These are phyloP conservation scores for Eupithecia inturbata DNA, from an alignment of 2,888 invertebrate genomes.

Conservation along the genomic window DNA sequence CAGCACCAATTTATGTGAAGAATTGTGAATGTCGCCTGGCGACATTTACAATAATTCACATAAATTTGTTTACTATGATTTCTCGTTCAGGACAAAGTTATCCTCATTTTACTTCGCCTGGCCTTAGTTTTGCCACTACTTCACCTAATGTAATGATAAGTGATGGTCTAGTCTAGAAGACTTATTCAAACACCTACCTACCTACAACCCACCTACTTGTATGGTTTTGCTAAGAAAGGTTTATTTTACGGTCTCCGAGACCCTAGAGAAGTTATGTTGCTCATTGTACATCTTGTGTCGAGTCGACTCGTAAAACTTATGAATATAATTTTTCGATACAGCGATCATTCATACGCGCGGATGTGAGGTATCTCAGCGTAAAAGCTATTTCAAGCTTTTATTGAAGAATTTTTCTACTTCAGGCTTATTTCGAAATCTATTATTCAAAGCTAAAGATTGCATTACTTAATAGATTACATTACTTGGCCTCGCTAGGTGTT, in stretches of 20 bases:
- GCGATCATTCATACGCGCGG: constrained; percentile 30
- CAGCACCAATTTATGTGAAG: not conserved
- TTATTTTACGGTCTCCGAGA: not conserved
- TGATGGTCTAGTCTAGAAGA: not conserved
- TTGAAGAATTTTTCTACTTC: constrained; percentile 9
- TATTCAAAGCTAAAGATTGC: constrained; percentile 3
- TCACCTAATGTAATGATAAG: not conserved
- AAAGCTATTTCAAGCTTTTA: constrained; percentile 35
- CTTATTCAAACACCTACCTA: not conserved
- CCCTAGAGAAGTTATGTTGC: too few species aligned
- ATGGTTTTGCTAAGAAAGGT: not conserved
- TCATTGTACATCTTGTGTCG: not conserved
- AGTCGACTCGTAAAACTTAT: constrained; percentile 36
- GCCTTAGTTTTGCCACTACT: not conserved
- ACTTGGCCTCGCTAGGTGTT: not conserved
- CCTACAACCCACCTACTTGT: not conserved
- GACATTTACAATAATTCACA: too few species aligned
- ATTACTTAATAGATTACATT: not conserved
- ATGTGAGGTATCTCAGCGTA: constrained; percentile 28
- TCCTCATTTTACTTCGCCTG: not conserved
- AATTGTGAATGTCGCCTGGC: not conserved
- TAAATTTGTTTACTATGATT: too few species aligned
- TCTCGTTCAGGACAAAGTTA: not conserved
- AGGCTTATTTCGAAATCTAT: constrained; percentile 3
- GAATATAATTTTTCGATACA: constrained; percentile 44